Conservation (phyloP, 2,888 invertebrate species). For the Aphodius granarius region DNA sequence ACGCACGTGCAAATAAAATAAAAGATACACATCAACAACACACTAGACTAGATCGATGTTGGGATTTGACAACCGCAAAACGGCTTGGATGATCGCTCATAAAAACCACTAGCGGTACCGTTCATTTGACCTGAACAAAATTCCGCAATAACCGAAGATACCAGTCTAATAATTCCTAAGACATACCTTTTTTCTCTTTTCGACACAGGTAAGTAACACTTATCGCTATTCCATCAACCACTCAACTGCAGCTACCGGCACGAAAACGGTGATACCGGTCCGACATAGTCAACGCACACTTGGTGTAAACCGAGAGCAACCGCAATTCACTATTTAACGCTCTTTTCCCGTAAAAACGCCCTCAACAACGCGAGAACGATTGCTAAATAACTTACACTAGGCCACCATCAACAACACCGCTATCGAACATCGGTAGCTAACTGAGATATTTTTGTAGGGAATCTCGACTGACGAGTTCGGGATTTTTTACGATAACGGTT, state of each 20-base stretch:
- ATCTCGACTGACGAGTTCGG: not conserved
- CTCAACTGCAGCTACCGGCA: not conserved
- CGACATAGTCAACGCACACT: not conserved
- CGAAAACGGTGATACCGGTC: not conserved
- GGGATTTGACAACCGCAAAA: not conserved
- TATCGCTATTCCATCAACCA: not conserved
- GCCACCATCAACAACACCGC: not conserved
- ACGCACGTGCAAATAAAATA: not conserved
- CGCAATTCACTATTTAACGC: not conserved
- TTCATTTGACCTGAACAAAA: not conserved
- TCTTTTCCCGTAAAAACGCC: not conserved
- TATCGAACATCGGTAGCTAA: not conserved
- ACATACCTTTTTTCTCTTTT: not conserved
- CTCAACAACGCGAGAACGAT: not conserved
- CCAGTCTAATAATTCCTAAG: not conserved
- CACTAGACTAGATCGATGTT: not conserved
- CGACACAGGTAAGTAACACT: not conserved
- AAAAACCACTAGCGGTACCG: not conserved
- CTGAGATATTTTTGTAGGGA: not conserved
- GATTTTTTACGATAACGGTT: not conserved
- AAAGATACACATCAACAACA: not conserved
- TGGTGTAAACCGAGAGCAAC: not conserved
- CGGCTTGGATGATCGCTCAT: not conserved
- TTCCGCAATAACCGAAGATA: not conserved
- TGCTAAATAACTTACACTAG: not conserved